Evolutionary conservation across 1,140 invertebrate species (phyloP).

Genomic region (Ephestia elutella): DNA sequence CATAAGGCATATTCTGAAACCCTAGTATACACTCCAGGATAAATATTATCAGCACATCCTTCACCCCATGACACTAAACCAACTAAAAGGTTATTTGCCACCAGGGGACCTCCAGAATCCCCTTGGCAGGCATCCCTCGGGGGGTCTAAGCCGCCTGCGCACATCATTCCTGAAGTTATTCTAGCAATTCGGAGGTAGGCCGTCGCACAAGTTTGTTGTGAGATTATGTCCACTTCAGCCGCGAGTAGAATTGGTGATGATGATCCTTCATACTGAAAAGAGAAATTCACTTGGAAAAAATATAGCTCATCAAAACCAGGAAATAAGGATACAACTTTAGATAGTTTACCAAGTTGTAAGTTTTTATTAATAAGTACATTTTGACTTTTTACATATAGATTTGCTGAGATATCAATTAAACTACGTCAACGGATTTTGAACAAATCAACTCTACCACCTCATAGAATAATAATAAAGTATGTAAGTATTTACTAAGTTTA

Average conservation of each 20-base stretch:
- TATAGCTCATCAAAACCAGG: no score
- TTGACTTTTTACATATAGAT: no score
- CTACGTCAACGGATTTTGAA: no score
- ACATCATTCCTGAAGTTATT: constrained; percentile 58
- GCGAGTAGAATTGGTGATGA: constrained; percentile 41
- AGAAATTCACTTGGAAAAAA: background rate
- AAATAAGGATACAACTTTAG: no score
- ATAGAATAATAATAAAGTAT: no score
- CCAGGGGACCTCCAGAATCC: constrained; percentile 80
- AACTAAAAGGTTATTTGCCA: constrained; percentile 65
- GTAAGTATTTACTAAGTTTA: no score
- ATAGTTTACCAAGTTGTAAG: no score
- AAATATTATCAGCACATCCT: constrained; percentile 79
- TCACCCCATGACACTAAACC: constrained; percentile 84
- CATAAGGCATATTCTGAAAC: constrained; percentile 73
- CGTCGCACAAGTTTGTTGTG: constrained; percentile 34
- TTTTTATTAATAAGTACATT: no score
- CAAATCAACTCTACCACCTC: no score
- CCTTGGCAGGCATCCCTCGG: constrained; percentile 77
- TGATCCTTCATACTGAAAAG: constrained; percentile 41
- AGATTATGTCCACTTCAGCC: constrained; percentile 44
- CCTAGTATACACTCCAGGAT: constrained; percentile 87
- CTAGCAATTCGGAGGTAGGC: constrained; percentile 47
- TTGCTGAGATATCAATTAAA: no score
- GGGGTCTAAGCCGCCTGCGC: constrained; percentile 45